Conservation (phyloP, 2,888 invertebrate genomes). For the Chorisops tibialis region DNA sequence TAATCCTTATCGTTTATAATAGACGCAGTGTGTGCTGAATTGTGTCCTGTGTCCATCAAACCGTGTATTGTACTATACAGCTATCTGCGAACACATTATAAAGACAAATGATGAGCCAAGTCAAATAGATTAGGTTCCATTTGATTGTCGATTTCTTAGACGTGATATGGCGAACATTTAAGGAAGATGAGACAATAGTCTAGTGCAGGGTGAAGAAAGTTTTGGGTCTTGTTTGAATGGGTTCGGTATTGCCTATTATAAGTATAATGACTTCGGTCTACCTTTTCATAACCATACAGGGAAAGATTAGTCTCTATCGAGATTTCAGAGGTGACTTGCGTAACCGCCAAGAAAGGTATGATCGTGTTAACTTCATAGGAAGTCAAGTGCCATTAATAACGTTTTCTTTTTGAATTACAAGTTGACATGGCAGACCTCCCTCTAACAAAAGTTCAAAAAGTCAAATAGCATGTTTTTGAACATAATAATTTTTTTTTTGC, state of each 20-base stretch:
- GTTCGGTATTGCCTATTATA: too few relatives aligned
- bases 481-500: too few relatives aligned
- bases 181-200: not conserved
- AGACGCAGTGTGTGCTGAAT: not conserved
- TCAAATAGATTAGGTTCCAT: not conserved
- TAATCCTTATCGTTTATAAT: not conserved
- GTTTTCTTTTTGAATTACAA: not conserved
- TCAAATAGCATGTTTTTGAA: not conserved
- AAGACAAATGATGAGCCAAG: too few relatives aligned
- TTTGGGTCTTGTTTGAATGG: too few relatives aligned
- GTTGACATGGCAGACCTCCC: slow-evolving; percentile 12
- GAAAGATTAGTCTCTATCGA: too few relatives aligned
- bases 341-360: too few relatives aligned
- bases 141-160: not conserved
- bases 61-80: slow-evolving; percentile 1
- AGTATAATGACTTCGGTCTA: too few relatives aligned
- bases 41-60: slow-evolving; percentile 3
- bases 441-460: slow-evolving; percentile 6
- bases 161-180: not conserved
- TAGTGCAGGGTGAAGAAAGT: not conserved
- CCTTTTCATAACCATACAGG: too few relatives aligned
- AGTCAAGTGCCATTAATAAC: not conserved
- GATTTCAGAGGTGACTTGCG: too few relatives aligned
- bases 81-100: not conserved
- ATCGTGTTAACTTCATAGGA: slow-evolving; percentile 8